A percentile compares a stretch with the other conserved stretches of the same genome.
These are phyloP conservation scores for Dendropsophus ebraccatus DNA, from an alignment of 2,113 vertebrate genomes.

Conservation along the genomic window DNA sequence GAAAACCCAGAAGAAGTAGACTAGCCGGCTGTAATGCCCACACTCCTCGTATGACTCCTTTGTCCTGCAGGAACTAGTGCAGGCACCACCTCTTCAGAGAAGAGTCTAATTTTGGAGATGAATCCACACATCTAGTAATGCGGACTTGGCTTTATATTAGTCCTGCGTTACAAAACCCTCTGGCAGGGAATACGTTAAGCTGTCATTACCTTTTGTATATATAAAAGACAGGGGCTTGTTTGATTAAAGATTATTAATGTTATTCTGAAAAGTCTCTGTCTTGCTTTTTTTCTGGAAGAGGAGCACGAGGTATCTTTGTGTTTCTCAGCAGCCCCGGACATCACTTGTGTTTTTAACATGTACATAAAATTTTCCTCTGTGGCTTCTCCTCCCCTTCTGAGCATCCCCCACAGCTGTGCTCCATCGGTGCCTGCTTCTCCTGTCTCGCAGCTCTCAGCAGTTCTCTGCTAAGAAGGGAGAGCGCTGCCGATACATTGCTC, in stretches of 20 bases:
- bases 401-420: conserved; percentile 74
- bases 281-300: neutral
- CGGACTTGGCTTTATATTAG: conserved; percentile 31
- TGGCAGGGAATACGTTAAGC: conserved; percentile 49
- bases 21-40: neutral
- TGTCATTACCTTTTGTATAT: conserved; percentile 42
- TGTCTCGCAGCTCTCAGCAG: conserved; percentile 75
- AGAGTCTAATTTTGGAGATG: conserved; percentile 37
- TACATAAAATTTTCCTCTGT: conserved; percentile 58
- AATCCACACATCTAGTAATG: conserved; percentile 28
- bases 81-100: conserved; percentile 41
- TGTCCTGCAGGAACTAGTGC: conserved; percentile 14
- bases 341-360: conserved; percentile 54
- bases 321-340: neutral
- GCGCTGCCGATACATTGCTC: conserved; percentile 73
- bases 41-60: conserved; percentile 10
- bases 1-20: conserved; percentile 98
- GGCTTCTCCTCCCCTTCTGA: neutral
- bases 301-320: neutral
- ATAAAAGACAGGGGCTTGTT: conserved; percentile 35
- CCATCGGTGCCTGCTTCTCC: conserved; percentile 67
- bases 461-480: conserved; percentile 71
- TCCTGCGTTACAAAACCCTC: conserved; percentile 40
- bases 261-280: conserved; percentile 21
- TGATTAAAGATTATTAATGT: conserved; percentile 42